A percentile compares a stretch with the other conserved stretches of the same genome.
These are phyloP conservation scores for Gallinago nigripennis DNA, from an alignment of 2,797 vertebrate genomes.

Conservation along the genomic window DNA sequence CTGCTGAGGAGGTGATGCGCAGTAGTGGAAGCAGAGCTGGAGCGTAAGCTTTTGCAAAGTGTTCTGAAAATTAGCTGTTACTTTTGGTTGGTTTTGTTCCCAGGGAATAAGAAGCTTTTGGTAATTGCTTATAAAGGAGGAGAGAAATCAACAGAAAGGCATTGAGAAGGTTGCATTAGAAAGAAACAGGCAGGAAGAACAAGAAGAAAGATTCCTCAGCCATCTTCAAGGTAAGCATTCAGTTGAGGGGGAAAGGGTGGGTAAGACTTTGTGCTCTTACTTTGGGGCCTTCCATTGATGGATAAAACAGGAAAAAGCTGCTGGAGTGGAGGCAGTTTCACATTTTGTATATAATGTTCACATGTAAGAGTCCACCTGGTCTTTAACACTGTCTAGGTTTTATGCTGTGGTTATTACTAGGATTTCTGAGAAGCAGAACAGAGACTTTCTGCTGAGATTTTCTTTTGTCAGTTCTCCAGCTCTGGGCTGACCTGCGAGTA, in stretches of 20 bases:
- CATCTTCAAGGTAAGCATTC: background rate
- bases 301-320: background rate
- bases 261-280: background rate
- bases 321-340: background rate
- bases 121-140: background rate
- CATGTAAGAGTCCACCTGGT: rapidly evolving
- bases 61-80: background rate
- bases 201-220: background rate
- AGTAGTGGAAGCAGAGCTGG: background rate
- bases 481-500: background rate
- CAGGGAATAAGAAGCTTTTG: background rate
- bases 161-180: background rate
- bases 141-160: background rate
- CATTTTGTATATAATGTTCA: rapidly evolving
- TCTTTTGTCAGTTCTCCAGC: background rate
- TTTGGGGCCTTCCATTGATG: background rate
- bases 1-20: background rate
- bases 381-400: background rate
- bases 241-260: too few relatives aligned
- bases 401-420: background rate
- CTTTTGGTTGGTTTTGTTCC: background rate
- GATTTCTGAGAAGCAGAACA: background rate
- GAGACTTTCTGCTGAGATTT: background rate
- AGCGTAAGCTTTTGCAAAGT: background rate
- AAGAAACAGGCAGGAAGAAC: background rate